Base-by-base conservation (phyloP, 1,140 invertebrate genomes). In the Macrobrachium nipponense region DNA sequence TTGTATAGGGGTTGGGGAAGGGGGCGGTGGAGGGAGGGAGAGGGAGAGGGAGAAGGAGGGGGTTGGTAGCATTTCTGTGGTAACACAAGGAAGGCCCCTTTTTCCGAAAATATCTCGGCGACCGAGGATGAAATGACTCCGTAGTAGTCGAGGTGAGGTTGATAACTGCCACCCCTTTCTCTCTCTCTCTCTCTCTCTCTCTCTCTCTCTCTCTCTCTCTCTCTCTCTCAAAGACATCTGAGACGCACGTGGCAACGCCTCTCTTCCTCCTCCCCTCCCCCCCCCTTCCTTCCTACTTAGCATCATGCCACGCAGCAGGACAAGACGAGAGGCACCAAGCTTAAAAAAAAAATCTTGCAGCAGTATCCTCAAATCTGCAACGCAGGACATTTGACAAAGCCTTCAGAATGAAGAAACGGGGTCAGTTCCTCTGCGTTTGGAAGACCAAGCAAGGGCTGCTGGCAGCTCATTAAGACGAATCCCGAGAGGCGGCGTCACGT, bases 191-290 rank as follows among this genome's bases (percentile, higher is more conserved):
- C 44, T 51, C 5, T 51, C 51, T 51, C 51, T 51, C 51, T 51
- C 51, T 51, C 51, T 51, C 51, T 51, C 51, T 51, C 51, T 51
- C 51, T 51, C 51, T 51, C 51, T 51, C 51, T 51, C 51, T 51
- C 51, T 51, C 51, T 51, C 51, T 64, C 66, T 68, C 20, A 58
- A 11, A 20, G 66, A 81, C 80, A 59, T 81, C 80, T 81, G 80
- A 81, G 66, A 70, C 44, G 80, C 80, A 81, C 80, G 80, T 81
- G 80, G 36, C 80, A 59, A 44, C 20, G 58, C 58, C 79, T 15
- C 14, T 4, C 27, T 36, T 4, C 27, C 4, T 4, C 27, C 27
- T 36, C 27, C 1, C 27, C 27, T 36, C 27, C 27, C 62, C 5
- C 66, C 20, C n/a, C 60, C 59, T 1, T 6, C 73, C 15, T 8